phyloP scores from a whole-genome alignment of 2,888 invertebrate species.

The Drosophila ezoana region DNA sequence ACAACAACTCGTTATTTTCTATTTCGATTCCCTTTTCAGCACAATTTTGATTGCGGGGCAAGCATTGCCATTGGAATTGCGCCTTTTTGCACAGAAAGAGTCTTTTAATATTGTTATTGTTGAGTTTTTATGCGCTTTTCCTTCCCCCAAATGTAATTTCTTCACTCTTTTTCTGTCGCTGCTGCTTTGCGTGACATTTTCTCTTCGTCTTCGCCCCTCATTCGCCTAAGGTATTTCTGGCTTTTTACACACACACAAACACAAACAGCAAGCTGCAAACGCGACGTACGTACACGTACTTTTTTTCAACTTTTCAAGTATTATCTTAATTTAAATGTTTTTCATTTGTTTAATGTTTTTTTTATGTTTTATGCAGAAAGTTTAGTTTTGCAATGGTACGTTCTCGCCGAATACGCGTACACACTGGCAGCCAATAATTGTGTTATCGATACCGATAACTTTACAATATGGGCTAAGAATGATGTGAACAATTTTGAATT shows the following conservation, averaged over 20 bases:
- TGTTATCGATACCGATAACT: constrained; percentile 59
- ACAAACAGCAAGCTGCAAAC: constrained; percentile 24
- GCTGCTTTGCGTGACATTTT: constrained; percentile 81
- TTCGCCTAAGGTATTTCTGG: constrained; percentile 50
- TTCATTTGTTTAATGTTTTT: constrained; percentile 76
- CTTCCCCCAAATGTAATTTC: constrained; percentile 67
- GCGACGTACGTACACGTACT: constrained; percentile 32
- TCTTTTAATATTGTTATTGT: constrained; percentile 64
- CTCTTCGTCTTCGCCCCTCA: constrained; percentile 74
- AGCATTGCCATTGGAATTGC: constrained; percentile 56
- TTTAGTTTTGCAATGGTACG: constrained; percentile 73
- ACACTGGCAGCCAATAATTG: constrained; percentile 58
- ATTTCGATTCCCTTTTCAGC: constrained; percentile 39
- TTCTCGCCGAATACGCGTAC: constrained; percentile 64
- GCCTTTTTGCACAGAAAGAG: constrained; percentile 43
- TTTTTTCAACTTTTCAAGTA: constrained; percentile 41
- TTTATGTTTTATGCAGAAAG: constrained; percentile 73
- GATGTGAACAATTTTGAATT: constrained; percentile 57
- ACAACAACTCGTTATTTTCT: constrained; percentile 50
- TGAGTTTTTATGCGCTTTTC: constrained; percentile 60
- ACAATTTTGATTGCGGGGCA: constrained; percentile 25
- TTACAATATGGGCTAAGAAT: constrained; percentile 31
- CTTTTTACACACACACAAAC: constrained; percentile 56
- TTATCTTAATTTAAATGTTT: constrained; percentile 54
- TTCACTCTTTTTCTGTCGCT: constrained; percentile 77